Evolutionary conservation across 1,140 invertebrate genomes (phyloP).

Genomic region (Drosophila kanapiae): DNA sequence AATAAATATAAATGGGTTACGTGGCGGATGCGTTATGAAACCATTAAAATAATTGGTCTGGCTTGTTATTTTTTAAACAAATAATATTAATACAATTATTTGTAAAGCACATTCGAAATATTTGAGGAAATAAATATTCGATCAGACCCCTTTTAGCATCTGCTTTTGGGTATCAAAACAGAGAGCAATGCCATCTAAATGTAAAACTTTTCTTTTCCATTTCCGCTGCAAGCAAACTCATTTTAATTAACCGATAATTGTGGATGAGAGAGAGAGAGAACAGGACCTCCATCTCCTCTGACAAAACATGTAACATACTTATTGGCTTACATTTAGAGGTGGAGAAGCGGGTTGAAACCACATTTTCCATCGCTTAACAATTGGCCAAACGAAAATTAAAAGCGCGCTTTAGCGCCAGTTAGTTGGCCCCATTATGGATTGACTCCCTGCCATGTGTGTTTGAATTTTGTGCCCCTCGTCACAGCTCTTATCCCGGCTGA

Average conservation of each 20-base stretch:
- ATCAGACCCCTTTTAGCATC: neutral
- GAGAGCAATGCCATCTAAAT: constrained; percentile 10
- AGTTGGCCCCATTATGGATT: constrained; percentile 39
- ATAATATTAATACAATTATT: neutral
- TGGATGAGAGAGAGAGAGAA: neutral
- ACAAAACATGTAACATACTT: constrained; percentile 18
- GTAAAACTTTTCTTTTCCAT: constrained; percentile 32
- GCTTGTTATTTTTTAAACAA: no score
- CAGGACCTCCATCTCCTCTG: no score
- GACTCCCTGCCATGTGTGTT: constrained; percentile 11
- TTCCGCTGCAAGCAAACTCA: constrained; percentile 24
- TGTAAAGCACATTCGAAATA: neutral
- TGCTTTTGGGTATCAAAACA: constrained; percentile 6
- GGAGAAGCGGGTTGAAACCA: neutral
- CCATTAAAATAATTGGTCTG: no score
- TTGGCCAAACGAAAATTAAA: constrained; percentile 30
- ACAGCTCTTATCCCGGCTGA: constrained; percentile 11
- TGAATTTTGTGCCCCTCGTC: constrained; percentile 5
- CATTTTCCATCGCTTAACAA: constrained; percentile 36
- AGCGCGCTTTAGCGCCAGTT: constrained; percentile 28
- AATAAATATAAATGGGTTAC: no score
- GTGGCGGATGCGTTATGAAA: no score
- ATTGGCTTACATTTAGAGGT: constrained; percentile 18
- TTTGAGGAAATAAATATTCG: neutral
- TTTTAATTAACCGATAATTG: constrained; percentile 49